phyloP scores from a whole-genome alignment of 2,797 vertebrate species.

The Odontamblyopus lacepedii region DNA sequence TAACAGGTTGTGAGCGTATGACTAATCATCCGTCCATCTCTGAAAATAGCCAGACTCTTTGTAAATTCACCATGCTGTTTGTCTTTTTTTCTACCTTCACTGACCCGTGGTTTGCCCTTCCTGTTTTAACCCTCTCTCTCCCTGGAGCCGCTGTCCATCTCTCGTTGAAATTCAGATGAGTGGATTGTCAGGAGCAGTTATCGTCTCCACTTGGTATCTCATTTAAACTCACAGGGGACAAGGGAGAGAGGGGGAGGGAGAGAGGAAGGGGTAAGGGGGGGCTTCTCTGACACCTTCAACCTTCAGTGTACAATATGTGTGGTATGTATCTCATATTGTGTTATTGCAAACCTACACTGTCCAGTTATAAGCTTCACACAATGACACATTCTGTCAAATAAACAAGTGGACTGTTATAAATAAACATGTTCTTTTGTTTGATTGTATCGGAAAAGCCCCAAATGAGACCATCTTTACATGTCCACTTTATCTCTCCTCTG shows the following conservation, averaged over 20 bases:
- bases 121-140: slow-evolving; percentile 25
- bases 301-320: background rate
- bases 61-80: slow-evolving; percentile 1
- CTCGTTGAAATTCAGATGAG: slow-evolving; percentile 70
- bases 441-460: background rate
- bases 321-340: background rate
- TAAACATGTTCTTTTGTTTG: background rate
- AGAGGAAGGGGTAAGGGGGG: slow-evolving; percentile 6
- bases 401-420: background rate
- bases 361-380: background rate
- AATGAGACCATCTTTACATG: background rate
- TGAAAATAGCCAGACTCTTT: background rate
- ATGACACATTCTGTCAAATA: no score
- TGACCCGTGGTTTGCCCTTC: slow-evolving; percentile 30
- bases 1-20: background rate
- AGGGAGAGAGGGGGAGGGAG: slow-evolving; percentile 20
- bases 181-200: slow-evolving; percentile 61
- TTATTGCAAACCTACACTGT: background rate
- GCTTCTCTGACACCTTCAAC: slow-evolving; percentile 32
- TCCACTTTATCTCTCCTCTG: background rate
- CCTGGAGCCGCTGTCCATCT: slow-evolving; percentile 51
- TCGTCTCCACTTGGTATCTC: slow-evolving; percentile 53
- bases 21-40: background rate
- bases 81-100: slow-evolving; percentile 9
- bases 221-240: slow-evolving; percentile 32